These are phyloP conservation scores for Pyrrhia umbra DNA, from an alignment of 2,888 invertebrate species.

Conservation along the genomic window DNA sequence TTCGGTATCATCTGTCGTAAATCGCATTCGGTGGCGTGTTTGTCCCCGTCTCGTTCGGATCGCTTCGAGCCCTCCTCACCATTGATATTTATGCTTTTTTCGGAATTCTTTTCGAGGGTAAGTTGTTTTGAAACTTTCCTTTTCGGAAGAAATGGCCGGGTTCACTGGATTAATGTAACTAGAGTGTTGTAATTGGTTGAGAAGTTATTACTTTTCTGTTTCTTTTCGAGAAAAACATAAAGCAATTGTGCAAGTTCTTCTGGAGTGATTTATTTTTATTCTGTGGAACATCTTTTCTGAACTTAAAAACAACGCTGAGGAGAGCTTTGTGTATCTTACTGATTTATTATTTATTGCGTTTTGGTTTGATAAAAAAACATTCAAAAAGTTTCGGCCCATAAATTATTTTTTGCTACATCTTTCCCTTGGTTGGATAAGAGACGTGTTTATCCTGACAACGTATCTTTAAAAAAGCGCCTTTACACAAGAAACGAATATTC, in stretches of 20 bases:
- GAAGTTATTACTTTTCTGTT: conserved; percentile 85
- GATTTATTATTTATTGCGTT: conserved; percentile 78
- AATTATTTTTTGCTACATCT: conserved; percentile 62
- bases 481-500: conserved; percentile 19
- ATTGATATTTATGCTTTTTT: conserved; percentile 87
- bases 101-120: conserved; percentile 79
- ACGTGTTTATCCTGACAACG: conserved; percentile 38
- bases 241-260: conserved; percentile 81
- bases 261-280: conserved; percentile 82
- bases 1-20: conserved; percentile 80
- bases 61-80: conserved; percentile 78
- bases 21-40: conserved; percentile 78
- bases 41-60: conserved; percentile 76
- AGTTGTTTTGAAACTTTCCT: conserved; percentile 85
- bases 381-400: conserved; percentile 66
- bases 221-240: conserved; percentile 82
- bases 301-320: conserved; percentile 78
- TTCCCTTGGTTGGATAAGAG: conserved; percentile 25
- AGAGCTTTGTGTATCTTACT: conserved; percentile 74
- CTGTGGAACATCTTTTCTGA: conserved; percentile 75
- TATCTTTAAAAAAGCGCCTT: conserved; percentile 29
- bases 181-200: conserved; percentile 86
- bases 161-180: conserved; percentile 84
- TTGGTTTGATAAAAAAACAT: conserved; percentile 70
- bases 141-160: conserved; percentile 77